Conservation (phyloP, 2,888 invertebrate genomes). For the Nephrotoma appendiculata region DNA sequence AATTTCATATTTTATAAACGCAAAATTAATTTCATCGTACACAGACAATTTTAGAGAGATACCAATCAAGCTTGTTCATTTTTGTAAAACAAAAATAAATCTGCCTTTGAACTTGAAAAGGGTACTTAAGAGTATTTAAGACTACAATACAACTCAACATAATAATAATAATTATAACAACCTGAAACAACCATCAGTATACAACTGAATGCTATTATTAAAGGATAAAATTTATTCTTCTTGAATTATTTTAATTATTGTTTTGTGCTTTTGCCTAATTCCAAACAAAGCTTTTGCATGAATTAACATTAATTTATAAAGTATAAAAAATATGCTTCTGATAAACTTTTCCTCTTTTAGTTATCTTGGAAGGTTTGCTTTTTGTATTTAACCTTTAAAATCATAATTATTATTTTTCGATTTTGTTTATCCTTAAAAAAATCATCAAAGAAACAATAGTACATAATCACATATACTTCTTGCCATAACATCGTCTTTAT, state of each 20-base stretch:
- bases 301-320: not conserved
- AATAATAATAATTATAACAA: not conserved
- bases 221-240: not conserved
- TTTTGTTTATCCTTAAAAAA: not conserved
- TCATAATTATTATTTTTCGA: not conserved
- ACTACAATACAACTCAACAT: not conserved
- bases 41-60: not conserved
- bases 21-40: too few relatives aligned
- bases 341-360: not conserved
- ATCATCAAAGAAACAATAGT: not conserved
- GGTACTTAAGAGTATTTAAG: not conserved
- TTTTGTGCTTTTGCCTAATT: not conserved
- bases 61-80: not conserved
- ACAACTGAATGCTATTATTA: not conserved
- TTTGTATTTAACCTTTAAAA: not conserved
- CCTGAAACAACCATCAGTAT: not conserved
- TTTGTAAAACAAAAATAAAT: not conserved
- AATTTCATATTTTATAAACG: too few relatives aligned
- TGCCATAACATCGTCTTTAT: not conserved
- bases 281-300: not conserved
- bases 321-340: not conserved
- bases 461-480: not conserved
- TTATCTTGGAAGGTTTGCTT: not conserved
- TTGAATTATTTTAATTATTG: not conserved
- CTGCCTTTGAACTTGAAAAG: not conserved